Percentiles rank a stretch among this genome's conserved stretches.
These are phyloP conservation scores for Notarius quadriscutis DNA, from an alignment of 2,113 vertebrate genomes.

Conservation along the genomic window DNA sequence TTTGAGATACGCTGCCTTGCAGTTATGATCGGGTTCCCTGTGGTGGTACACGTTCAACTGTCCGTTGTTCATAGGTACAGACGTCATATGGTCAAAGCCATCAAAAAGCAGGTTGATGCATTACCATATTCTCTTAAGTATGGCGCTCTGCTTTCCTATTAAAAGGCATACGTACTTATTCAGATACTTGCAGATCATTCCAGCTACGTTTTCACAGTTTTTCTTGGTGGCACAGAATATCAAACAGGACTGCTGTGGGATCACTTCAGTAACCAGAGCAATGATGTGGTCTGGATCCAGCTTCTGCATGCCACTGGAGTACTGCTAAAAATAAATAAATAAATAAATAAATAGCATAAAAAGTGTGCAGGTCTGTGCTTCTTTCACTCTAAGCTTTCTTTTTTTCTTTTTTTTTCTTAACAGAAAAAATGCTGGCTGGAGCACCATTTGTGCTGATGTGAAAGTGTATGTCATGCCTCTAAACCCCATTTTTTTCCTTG, in stretches of 20 bases:
- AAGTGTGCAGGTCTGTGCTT: not conserved
- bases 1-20: too few relatives aligned
- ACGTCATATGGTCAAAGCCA: too few relatives aligned
- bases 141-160: not conserved
- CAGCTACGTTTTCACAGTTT: slow-evolving; percentile 94
- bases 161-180: slow-evolving; percentile 77
- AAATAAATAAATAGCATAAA: not conserved
- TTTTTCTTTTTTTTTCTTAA: not conserved
- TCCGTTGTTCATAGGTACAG: too few relatives aligned
- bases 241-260: slow-evolving; percentile 89
- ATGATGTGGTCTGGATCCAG: slow-evolving; percentile 91
- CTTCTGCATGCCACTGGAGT: slow-evolving; percentile 83
- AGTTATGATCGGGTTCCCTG: too few relatives aligned
- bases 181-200: slow-evolving; percentile 93
- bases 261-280: slow-evolving; percentile 92
- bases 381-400: not conserved
- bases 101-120: too few relatives aligned
- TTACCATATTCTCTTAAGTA: too few relatives aligned
- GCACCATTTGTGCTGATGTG: not conserved
- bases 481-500: too few relatives aligned
- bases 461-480: too few relatives aligned
- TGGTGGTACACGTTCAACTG: too few relatives aligned
- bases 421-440: not conserved
- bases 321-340: slow-evolving; percentile 65
- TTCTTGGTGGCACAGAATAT: slow-evolving; percentile 97